Base-by-base conservation (phyloP, 1,140 invertebrate genomes). In the Brachionus plicatilis region DNA sequence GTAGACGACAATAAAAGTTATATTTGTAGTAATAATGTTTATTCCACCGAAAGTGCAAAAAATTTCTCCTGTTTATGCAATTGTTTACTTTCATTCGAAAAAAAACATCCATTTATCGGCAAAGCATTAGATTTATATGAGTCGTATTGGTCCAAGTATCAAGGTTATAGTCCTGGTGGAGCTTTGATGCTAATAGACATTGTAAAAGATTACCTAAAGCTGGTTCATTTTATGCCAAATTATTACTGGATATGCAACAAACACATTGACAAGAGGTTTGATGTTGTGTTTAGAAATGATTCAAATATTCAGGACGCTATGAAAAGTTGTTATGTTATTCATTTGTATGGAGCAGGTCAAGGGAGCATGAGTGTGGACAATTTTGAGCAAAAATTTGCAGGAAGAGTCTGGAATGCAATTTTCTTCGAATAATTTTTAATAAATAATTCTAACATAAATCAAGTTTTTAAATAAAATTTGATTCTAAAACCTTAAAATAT, bases 51-150 rank as follows among this genome's bases (percentile, higher is more conserved):
- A 11, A 47, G 24, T 47, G 24, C 45, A 2, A 24, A 9, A 47
- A 76, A 76, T 76, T 76, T 76, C 27, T 33, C 72, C 14, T 76
- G 72, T 27, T 2, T 76, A 14, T 76, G 24, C 17, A 76, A 76
- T 50, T 29, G 72, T 20, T 20, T 76, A 12, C 45, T 47, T 24
- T 37, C 24, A 12, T 76, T 76, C 47, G 72, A 76, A 24, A 47
- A 27, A 50, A 20, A 50, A 11, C 72, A 76, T 76, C 41, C 41
- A 50, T 76, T 76, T 76, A 24, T 76, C 0, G 45, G 20, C 20
- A 45, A 76, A 33, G 72, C 72, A 33, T 47, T 76, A 11, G 14
- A 47, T 8, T 24, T 24, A 12, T 76, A 76, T 47, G 72, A 76
- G 17, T 76, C 43, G 12, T 50, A 37, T 29, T 76, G 72, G 72